These are phyloP conservation scores for Neolamprologus sp. DNA, from an alignment of 2,113 vertebrate genomes.

Conservation along the genomic window DNA sequence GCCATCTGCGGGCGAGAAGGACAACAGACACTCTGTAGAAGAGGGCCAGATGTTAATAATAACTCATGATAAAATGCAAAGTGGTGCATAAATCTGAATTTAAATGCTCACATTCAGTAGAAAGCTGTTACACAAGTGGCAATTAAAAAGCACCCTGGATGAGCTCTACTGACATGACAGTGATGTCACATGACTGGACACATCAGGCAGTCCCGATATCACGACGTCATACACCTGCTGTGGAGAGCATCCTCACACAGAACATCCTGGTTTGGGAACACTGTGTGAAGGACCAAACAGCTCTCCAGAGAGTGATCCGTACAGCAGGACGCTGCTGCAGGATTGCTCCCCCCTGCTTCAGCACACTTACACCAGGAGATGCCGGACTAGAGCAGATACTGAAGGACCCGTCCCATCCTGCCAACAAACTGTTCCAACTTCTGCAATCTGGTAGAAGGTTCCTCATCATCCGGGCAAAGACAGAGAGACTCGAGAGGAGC, in stretches of 20 bases:
- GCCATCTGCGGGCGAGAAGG: not conserved
- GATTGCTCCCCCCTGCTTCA: fast-evolving
- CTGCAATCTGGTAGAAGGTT: fast-evolving
- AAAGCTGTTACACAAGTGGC: not conserved
- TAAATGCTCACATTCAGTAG: not conserved
- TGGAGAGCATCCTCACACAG: not conserved
- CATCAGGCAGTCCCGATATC: not conserved
- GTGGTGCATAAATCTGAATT: not conserved
- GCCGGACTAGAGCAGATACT: fast-evolving
- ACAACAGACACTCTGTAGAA: not conserved
- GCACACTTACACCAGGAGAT: not conserved
- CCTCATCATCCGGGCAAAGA: not conserved
- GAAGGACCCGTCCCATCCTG: not conserved
- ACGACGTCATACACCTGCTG: not conserved
- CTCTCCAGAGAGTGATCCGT: not conserved
- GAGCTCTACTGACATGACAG: not conserved
- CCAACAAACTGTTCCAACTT: fast-evolving
- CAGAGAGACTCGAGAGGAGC: not conserved
- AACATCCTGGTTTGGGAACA: not conserved
- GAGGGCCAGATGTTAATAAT: not conserved
- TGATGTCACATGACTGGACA: not conserved
- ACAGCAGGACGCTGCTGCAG: not conserved
- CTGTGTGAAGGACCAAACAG: not conserved
- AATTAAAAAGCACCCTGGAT: not conserved
- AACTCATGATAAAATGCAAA: not conserved